Base-by-base conservation (phyloP, 2,113 vertebrate species). In the Passer montanus region DNA sequence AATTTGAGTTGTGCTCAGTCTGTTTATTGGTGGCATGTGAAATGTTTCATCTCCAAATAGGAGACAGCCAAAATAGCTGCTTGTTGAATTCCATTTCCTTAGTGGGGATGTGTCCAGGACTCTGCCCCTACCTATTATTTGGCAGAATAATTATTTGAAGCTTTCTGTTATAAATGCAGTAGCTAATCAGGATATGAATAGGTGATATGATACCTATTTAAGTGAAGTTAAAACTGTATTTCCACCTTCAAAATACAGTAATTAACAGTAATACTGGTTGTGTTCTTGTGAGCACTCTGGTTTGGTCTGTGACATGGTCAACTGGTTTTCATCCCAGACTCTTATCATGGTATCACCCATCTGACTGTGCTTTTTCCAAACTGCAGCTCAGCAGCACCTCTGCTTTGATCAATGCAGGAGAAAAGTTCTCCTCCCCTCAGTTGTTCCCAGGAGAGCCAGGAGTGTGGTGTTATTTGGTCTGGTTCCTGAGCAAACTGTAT, bases 231-330 rank as follows among this genome's bases (percentile, higher is more conserved):
- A 87, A 72, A 52, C 12, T 82, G 10, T 77, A 52, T 70, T 78
- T 67, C 26, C 35, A 39, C 23, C 27, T n/a, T 24, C 49, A 64
- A n/a, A 73, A 33, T n/a, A 22, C 21, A n/a, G 27, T 47, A 22
- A 8, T 74, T 68, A 79, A 20, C 43, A 49, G 11, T 8, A 68
- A 11, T 47, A 52, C 11, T n/a, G 15, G 22, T 23, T 93, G 7
- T 89, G 41, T 66, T 91, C 49, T 76, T 0, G 0, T 41, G 43
- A 72, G 37, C 41, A 2, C 41, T 67, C 31, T 89, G 33, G 3
- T 84, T 72, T 76, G 23, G 28, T 35, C 33, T 69, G 41, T 87
- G 89, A 27, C 0, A 0, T 44, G 44, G 24, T 37, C 0, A 0
- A 3, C 68, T 74, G 44, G 7, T 30, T 93, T 84, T 91, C 53